phyloP scores from a whole-genome alignment of 2,113 vertebrate species.

The Nerophis ophidion region DNA sequence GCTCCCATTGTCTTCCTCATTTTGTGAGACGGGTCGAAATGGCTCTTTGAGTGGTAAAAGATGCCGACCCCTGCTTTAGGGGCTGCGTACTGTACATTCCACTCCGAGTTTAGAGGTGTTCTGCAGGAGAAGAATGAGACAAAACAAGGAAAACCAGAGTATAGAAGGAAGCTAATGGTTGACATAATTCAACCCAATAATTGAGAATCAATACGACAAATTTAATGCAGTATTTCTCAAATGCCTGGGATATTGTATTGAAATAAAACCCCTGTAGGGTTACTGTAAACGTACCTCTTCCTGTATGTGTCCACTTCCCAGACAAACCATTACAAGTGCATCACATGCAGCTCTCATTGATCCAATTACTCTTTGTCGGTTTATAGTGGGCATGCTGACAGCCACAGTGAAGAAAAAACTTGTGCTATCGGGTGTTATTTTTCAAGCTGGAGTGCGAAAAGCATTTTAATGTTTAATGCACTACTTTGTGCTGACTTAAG shows the following conservation, averaged over 20 bases:
- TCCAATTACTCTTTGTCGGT: slow-evolving; percentile 1
- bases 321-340: background rate
- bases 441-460: slow-evolving; percentile 37
- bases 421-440: slow-evolving; percentile 18
- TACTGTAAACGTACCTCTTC: background rate
- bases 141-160: slow-evolving; percentile 52
- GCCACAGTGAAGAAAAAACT: slow-evolving; percentile 5
- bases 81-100: background rate
- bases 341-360: background rate
- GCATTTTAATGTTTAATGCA: slow-evolving; percentile 16
- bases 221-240: slow-evolving; percentile 37
- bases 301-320: slow-evolving; percentile 6
- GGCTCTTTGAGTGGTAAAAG: too few relatives aligned
- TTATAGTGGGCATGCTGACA: slow-evolving; percentile 8
- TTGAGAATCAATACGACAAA: slow-evolving; percentile 58
- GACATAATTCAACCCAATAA: slow-evolving; percentile 33
- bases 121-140: slow-evolving; percentile 3
- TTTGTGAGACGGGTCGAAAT: too few relatives aligned
- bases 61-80: too few relatives aligned
- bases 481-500: slow-evolving; percentile 13
- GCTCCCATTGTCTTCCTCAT: too few relatives aligned
- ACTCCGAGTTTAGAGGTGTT: slow-evolving; percentile 22
- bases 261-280: slow-evolving; percentile 3
- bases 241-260: slow-evolving; percentile 15
- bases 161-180: slow-evolving; percentile 53